Base-by-base conservation (phyloP, 2,113 vertebrate genomes). In the Prunella fulvescens region DNA sequence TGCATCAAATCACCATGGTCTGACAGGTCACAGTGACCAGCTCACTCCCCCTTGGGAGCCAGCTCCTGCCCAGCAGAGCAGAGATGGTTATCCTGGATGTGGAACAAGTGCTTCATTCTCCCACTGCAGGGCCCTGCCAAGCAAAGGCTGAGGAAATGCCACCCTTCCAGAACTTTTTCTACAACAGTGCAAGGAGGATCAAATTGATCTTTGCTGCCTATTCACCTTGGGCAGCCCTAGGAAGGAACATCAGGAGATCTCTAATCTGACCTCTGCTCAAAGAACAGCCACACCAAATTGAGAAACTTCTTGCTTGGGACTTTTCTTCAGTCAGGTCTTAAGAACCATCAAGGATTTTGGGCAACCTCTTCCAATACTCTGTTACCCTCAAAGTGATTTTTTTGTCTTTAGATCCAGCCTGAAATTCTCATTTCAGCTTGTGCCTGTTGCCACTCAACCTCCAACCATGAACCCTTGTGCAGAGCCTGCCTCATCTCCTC, bases 401-500 rank as follows among this genome's bases (percentile, higher is more conserved):
- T 6, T 6, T 2, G 6, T 10, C n/a, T 28, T 71, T 45, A 40
- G 4, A 64, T 9, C 11, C 22, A 69, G 25, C 15, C 39, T 58
- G 44, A 83, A 76, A 18, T 6, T 64, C 53, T 58, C 3, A 4
- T 58, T 89, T 45, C 62, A 67, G 31, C 11, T 44, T 53, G 51
- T 33, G 18, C 26, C 44, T 42, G 25, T 19, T 45, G 24, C 39
- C 2, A 14, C 22, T 37, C 25, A 45, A 10, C 28, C 28, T 54
- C 44, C 29, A 14, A 0, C 23, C 48, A 14, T 0, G 2, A 20
- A 16, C 6, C 10, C 16, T 44, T 4, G 8, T 18, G 33, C 61
- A 82, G 25, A 67, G 25, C 35, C 56, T 53, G 48, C 17, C 40
- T 69, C 44, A 51, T 19, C 33, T 83, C 61, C 61, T 58, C 5